Evolutionary conservation across 2,888 invertebrate genomes (phyloP).

Genomic region (Lycaena phlaeas): DNA sequence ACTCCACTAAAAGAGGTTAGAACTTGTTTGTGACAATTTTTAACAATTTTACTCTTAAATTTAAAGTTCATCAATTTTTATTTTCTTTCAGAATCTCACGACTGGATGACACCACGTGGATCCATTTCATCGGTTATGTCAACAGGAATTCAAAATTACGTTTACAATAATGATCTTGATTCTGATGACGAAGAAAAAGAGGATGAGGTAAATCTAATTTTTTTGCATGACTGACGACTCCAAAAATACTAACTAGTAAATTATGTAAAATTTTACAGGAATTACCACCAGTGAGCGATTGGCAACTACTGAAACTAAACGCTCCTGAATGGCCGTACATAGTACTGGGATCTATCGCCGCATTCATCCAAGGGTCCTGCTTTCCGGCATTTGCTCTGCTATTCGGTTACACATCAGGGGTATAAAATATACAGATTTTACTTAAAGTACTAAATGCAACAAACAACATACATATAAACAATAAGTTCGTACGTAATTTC

Average conservation of each 20-base stretch:
- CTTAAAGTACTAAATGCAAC: no score
- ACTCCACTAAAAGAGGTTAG: conserved; percentile 54
- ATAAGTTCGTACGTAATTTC: conserved; percentile 23
- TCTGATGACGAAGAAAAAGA: conserved; percentile 44
- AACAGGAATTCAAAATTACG: conserved; percentile 47
- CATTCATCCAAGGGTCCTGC: conserved; percentile 76
- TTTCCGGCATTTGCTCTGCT: conserved; percentile 80
- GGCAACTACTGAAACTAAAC: conserved; percentile 74
- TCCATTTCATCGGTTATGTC: conserved; percentile 59
- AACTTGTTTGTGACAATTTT: neutral
- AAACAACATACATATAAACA: no score
- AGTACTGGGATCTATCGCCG: conserved; percentile 74
- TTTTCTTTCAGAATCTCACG: conserved; percentile 48
- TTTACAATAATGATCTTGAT: conserved; percentile 47
- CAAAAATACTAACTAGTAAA: no score
- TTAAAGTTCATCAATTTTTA: neutral
- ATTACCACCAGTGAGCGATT: conserved; percentile 47
- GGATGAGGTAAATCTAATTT: no score
- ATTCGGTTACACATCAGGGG: conserved; percentile 77
- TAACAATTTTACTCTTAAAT: neutral
- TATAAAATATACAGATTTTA: conserved; percentile 41
- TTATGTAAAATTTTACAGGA: no score
- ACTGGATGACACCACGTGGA: conserved; percentile 62
- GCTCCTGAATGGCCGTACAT: conserved; percentile 77
- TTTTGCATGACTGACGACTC: no score